Evolutionary conservation across 2,113 vertebrate species (phyloP).

Genomic region (Gymnorhina tibicen): DNA sequence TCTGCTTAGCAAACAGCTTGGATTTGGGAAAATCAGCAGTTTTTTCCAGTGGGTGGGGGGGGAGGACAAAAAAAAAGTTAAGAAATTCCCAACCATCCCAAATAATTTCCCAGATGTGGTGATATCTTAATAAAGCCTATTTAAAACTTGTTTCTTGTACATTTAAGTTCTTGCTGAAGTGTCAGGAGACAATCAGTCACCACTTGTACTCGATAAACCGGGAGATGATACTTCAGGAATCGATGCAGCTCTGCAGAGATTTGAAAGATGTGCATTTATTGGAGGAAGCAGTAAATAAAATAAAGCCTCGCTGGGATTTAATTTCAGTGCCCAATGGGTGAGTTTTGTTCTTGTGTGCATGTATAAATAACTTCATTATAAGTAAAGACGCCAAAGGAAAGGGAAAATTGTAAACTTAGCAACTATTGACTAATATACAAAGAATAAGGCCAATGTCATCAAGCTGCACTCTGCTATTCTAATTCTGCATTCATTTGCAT

Average conservation of each 20-base stretch:
- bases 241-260: background rate
- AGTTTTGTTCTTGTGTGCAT: background rate
- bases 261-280: background rate
- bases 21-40: constrained; percentile 2
- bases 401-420: background rate
- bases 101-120: background rate
- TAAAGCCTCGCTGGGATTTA: background rate
- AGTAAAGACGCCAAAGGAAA: background rate
- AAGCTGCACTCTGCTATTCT: background rate
- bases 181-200: constrained; percentile 19
- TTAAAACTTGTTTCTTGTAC: background rate
- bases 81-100: background rate
- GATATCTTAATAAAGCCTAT: background rate
- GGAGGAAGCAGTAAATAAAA: constrained; percentile 43
- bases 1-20: constrained; percentile 9
- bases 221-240: constrained; percentile 1
- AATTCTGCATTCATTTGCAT: background rate
- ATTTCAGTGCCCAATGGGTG: background rate
- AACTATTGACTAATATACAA: background rate
- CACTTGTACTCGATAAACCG: background rate
- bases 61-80: background rate
- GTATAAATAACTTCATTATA: background rate
- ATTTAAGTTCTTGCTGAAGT: background rate
- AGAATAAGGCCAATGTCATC: background rate
- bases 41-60: background rate